Evolutionary conservation across 2,113 vertebrate species (phyloP).

Genomic region (Leptobrachium ailaonicum): DNA sequence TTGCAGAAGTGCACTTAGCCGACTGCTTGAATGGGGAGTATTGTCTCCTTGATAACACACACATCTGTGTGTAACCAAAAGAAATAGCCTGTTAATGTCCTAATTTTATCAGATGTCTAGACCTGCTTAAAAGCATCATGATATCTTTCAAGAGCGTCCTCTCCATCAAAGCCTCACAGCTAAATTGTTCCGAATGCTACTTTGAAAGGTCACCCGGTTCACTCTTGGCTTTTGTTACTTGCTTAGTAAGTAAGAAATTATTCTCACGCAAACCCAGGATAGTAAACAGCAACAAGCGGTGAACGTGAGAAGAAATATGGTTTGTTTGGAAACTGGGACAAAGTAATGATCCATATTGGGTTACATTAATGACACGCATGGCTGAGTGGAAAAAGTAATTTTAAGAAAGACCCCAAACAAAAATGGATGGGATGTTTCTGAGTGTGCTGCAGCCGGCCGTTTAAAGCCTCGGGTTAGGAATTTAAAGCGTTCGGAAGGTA

Average conservation of each 20-base stretch:
- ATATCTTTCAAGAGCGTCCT: conserved; percentile 22
- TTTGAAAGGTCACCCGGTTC: not conserved
- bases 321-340: not conserved
- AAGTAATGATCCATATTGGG: conserved; percentile 1
- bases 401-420: conserved; percentile 13
- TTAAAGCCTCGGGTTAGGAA: not conserved
- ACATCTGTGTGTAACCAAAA: conserved; percentile 14
- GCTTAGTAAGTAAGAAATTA: conserved; percentile 30
- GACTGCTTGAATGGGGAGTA: not conserved
- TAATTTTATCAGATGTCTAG: conserved; percentile 43
- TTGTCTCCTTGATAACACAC: conserved; percentile 4
- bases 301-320: conserved; percentile 23
- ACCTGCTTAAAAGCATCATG: conserved; percentile 35
- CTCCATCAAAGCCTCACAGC: conserved; percentile 20
- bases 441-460: too few relatives aligned
- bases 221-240: conserved; percentile 29
- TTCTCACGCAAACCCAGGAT: conserved; percentile 38
- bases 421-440: not conserved
- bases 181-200: conserved; percentile 12
- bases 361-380: conserved; percentile 26
- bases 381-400: conserved; percentile 7
- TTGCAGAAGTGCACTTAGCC: conserved; percentile 1
- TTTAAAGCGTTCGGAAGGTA: not conserved
- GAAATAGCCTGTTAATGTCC: conserved; percentile 13
- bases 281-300: conserved; percentile 3